Percentiles rank a stretch among this genome's conserved stretches.
These are phyloP conservation scores for Cephus cinctus DNA, from an alignment of 1,140 invertebrate genomes.

Conservation along the genomic window DNA sequence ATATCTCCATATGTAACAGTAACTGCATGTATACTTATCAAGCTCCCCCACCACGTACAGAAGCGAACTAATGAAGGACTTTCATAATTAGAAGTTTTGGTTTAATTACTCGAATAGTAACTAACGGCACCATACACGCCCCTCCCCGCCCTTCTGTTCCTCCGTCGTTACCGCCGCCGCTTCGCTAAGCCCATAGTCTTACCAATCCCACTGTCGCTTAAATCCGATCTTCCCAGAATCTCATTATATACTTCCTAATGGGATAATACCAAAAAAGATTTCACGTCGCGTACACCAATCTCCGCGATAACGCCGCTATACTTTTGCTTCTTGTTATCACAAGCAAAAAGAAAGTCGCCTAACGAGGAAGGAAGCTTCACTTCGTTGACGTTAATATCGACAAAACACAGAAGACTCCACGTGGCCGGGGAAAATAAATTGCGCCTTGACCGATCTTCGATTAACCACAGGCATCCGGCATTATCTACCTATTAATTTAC, in stretches of 20 bases:
- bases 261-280: background rate
- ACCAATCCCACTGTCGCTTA: background rate
- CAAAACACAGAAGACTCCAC: too few relatives aligned
- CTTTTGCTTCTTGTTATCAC: too few relatives aligned
- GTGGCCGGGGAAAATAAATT: too few relatives aligned
- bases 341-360: too few relatives aligned
- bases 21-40: slow-evolving; percentile 18
- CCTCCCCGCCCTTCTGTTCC: background rate
- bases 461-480: too few relatives aligned
- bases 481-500: too few relatives aligned
- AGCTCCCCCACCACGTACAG: slow-evolving; percentile 16
- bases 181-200: background rate
- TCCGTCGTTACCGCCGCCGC: background rate
- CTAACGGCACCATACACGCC: slow-evolving; percentile 20
- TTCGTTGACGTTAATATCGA: too few relatives aligned
- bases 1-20: too few relatives aligned
- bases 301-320: background rate
- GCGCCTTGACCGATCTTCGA: too few relatives aligned
- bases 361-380: too few relatives aligned
- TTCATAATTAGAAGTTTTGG: slow-evolving; percentile 34
- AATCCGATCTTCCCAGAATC: slow-evolving; percentile 15
- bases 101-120: slow-evolving; percentile 25
- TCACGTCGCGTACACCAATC: background rate
- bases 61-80: slow-evolving; percentile 25
- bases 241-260: slow-evolving; percentile 15